These are phyloP conservation scores for Procambarus clarkii DNA, from an alignment of 1,140 invertebrate species.

Conservation along the genomic window DNA sequence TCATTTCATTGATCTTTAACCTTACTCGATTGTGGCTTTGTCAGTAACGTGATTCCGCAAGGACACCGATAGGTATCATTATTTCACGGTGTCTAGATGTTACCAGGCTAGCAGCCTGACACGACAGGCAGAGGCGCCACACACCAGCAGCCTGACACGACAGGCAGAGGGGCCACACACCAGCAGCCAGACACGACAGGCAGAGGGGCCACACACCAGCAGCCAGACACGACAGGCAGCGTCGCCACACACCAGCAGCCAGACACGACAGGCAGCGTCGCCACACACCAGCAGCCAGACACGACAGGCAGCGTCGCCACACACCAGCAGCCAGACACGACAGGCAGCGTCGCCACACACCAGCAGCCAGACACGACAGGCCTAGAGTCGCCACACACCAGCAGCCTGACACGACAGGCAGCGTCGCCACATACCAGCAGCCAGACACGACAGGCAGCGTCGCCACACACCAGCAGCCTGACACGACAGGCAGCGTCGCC, in stretches of 20 bases:
- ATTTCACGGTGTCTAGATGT: slow-evolving; percentile 15
- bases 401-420: slow-evolving; percentile 53
- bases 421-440: no score
- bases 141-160: slow-evolving; percentile 60
- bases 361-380: slow-evolving; percentile 57
- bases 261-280: slow-evolving; percentile 15
- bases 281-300: slow-evolving; percentile 46
- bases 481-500: slow-evolving; percentile 3
- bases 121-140: not conserved
- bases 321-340: slow-evolving; percentile 56
- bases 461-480: slow-evolving; percentile 40
- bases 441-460: no score
- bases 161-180: no score
- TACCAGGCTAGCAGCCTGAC: slow-evolving; percentile 53
- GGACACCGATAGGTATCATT: not conserved
- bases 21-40: slow-evolving; percentile 60
- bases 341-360: not conserved
- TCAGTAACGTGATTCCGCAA: slow-evolving; percentile 33
- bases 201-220: no score
- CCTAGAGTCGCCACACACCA: not conserved
- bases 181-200: slow-evolving; percentile 57
- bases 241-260: slow-evolving; percentile 26
- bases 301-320: not conserved
- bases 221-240: no score
- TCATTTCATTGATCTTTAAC: slow-evolving; percentile 16